Percentiles rank a stretch among this genome's conserved stretches.
Evolutionary conservation across 2,888 invertebrate species (phyloP).

Genomic region (Lithodes maja): DNA sequence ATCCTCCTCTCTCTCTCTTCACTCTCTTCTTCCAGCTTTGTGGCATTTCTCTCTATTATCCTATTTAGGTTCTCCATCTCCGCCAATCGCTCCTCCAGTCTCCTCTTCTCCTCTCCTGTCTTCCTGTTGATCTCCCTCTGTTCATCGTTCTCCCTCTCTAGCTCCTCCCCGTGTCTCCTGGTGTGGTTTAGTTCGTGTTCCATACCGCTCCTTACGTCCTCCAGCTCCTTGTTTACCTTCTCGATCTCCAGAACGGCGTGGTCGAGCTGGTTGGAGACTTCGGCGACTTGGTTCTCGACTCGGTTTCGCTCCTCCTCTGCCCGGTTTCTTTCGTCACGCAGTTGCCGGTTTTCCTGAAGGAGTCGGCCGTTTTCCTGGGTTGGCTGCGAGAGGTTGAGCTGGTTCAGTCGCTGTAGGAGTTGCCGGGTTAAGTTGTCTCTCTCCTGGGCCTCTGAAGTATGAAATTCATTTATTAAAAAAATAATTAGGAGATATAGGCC

Average conservation of each 20-base stretch:
- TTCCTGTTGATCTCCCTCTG: slow-evolving; percentile 1
- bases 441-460: no score
- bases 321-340: not conserved
- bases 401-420: not conserved
- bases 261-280: not conserved
- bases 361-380: not conserved
- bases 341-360: not conserved
- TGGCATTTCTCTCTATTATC: not conserved
- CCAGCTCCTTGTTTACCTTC: not conserved
- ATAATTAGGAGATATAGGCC: no score
- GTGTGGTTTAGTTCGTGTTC: not conserved
- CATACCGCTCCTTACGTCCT: not conserved
- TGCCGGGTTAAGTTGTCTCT: no score
- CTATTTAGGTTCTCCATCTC: slow-evolving; percentile 3
- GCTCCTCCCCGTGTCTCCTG: not conserved
- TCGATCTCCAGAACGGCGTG: not conserved
- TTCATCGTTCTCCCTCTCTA: not conserved
- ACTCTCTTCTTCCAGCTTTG: not conserved
- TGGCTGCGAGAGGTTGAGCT: not conserved
- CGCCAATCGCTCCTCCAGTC: not conserved
- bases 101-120: not conserved
- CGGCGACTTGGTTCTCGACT: not conserved
- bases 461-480: no score
- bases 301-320: not conserved
- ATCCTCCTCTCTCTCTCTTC: not conserved